Conservation (phyloP, 2,113 vertebrate species). For the Brienomyrus longianalis region DNA sequence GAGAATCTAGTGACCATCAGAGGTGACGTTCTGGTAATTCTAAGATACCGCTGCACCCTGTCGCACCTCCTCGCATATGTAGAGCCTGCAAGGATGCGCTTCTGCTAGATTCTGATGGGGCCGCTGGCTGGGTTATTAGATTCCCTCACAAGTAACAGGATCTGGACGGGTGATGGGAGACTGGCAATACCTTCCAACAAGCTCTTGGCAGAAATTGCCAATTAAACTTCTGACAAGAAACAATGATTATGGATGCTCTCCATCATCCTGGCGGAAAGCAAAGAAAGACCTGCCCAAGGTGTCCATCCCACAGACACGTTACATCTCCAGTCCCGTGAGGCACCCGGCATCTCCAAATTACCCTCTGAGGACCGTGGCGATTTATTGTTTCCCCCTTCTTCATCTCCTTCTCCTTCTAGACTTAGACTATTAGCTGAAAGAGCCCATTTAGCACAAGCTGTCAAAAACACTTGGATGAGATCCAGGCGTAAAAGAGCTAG, state of each 20-base stretch:
- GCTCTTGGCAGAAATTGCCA: constrained; percentile 7
- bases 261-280: not conserved
- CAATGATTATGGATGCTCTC: not conserved
- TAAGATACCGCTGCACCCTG: not conserved
- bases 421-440: constrained; percentile 9
- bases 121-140: not conserved
- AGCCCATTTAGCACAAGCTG: not conserved
- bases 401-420: not conserved
- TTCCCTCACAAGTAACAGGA: not conserved
- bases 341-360: not conserved
- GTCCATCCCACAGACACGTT: not conserved
- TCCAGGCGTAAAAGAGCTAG: not conserved
- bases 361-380: not conserved
- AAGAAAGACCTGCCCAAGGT: not conserved
- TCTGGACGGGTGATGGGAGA: not conserved
- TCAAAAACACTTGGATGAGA: not conserved
- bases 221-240: constrained; percentile 15
- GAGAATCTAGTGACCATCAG: constrained; percentile 11
- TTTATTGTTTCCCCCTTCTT: not conserved
- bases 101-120: not conserved
- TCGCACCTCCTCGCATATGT: not conserved
- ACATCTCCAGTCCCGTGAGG: not conserved
- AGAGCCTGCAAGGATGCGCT: not conserved
- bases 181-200: constrained; percentile 9
- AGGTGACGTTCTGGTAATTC: not conserved